These are phyloP conservation scores for Sinohyriopsis cumingii DNA, from an alignment of 2,888 invertebrate genomes.

Conservation along the genomic window DNA sequence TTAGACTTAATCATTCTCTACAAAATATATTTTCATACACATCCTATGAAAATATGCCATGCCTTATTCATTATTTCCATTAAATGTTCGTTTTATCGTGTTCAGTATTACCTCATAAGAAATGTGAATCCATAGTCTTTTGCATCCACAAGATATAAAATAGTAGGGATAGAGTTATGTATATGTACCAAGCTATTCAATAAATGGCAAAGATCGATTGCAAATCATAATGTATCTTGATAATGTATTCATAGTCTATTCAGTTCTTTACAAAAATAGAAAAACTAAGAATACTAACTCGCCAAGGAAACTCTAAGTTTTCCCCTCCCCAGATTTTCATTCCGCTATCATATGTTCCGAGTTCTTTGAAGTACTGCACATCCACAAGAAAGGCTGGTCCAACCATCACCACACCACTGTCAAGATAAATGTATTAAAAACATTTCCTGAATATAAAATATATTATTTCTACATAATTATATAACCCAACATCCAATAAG, in stretches of 20 bases:
- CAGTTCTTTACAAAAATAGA: neutral
- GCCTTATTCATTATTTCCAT: no score
- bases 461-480: neutral
- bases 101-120: no score
- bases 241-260: neutral
- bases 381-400: conserved; percentile 59
- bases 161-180: no score
- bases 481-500: neutral
- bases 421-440: conserved; percentile 6
- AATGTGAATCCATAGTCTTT: no score
- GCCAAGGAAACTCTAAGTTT: conserved; percentile 63
- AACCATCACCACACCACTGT: conserved; percentile 61
- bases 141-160: no score
- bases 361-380: conserved; percentile 53
- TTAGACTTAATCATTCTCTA: no score
- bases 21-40: no score
- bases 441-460: neutral
- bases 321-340: conserved; percentile 66
- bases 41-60: no score
- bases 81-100: no score
- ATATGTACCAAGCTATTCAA: no score
- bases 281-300: conserved; percentile 37
- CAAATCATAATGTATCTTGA: neutral
- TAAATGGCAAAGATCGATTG: no score
- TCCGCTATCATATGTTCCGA: conserved; percentile 58